These are phyloP conservation scores for Phalacrocorax pelagicus DNA, from an alignment of 2,113 vertebrate genomes.

Conservation along the genomic window DNA sequence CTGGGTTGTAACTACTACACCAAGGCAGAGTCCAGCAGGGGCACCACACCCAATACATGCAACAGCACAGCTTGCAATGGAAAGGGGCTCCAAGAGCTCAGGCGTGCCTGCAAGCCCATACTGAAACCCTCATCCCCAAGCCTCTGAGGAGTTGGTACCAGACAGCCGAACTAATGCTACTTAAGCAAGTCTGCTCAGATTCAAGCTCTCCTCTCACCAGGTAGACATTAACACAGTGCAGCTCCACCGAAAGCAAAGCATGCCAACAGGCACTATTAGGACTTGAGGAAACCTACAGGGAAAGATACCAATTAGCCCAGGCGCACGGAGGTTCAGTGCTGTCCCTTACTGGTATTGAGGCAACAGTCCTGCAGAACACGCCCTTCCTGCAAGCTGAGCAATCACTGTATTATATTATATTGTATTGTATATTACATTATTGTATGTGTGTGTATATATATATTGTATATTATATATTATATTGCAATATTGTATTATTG, in stretches of 20 bases:
- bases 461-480: no score
- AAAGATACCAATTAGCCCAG: background rate
- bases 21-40: background rate
- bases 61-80: background rate
- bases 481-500: background rate
- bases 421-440: no score
- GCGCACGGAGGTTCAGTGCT: background rate
- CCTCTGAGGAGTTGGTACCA: background rate
- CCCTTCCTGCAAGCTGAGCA: background rate
- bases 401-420: background rate
- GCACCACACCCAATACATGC: accelerated
- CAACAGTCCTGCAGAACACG: background rate
- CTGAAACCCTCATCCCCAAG: background rate
- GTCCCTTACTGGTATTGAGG: background rate
- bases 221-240: background rate
- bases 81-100: background rate
- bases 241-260: background rate
- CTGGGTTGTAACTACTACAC: background rate
- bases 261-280: background rate
- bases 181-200: background rate
- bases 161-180: background rate
- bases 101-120: background rate
- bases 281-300: background rate
- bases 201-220: background rate
- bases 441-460: no score